These are phyloP conservation scores for Cuniculus paca DNA, from an alignment of 2,797 vertebrate species.

Conservation along the genomic window DNA sequence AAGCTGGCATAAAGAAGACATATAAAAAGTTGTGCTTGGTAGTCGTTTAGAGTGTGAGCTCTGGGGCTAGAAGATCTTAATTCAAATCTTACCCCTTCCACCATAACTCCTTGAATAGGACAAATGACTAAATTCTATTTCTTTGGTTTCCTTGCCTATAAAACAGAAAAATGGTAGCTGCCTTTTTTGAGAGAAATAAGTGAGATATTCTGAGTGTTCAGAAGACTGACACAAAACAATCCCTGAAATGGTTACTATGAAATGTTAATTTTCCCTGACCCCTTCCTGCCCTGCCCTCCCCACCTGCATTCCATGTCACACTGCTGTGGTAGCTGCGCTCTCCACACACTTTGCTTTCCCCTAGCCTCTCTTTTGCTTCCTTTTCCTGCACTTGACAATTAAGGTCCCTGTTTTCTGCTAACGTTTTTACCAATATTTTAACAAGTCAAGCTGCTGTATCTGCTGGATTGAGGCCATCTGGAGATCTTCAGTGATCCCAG, in stretches of 20 bases:
- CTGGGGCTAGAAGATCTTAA: neutral
- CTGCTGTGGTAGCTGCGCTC: neutral
- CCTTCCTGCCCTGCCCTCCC: neutral
- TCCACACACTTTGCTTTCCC: neutral
- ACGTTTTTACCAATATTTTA: constrained; percentile 9
- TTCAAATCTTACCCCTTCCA: neutral
- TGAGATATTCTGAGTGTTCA: neutral
- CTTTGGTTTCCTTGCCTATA: neutral
- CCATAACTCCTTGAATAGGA: neutral
- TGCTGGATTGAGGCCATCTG: constrained; percentile 14
- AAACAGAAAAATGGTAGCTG: constrained; percentile 1
- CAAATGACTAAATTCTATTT: neutral
- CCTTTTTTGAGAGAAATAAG: neutral
- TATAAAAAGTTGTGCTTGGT: neutral
- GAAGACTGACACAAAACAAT: neutral
- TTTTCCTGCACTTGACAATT: neutral
- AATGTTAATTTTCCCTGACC: neutral
- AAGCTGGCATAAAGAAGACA: neutral
- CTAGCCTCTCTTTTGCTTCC: neutral
- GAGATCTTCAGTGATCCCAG: neutral
- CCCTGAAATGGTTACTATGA: neutral
- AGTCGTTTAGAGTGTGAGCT: neutral
- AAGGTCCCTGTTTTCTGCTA: neutral
- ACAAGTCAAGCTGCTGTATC: neutral
- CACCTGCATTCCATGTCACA: neutral